A percentile compares a stretch with the other conserved stretches of the same genome.
Evolutionary conservation across 2,888 invertebrate species (phyloP).

Genomic region (Terebella lapidaria): DNA sequence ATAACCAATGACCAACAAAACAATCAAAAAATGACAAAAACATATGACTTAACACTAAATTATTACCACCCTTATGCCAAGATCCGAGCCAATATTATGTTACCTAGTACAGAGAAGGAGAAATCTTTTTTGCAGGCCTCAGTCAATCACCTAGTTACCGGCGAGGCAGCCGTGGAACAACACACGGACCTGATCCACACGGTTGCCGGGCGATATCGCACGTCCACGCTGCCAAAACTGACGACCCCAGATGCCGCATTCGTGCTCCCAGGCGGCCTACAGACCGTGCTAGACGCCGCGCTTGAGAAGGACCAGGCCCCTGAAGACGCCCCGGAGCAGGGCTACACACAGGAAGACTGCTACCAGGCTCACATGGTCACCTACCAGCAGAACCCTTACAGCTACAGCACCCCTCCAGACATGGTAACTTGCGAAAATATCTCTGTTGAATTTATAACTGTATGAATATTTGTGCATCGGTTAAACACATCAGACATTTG

Average conservation of each 20-base stretch:
- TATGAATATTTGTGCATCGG: no score
- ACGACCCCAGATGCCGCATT: slow-evolving; percentile 10
- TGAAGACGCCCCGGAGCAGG: not conserved
- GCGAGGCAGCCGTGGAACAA: not conserved
- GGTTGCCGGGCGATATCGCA: not conserved
- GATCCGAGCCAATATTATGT: no score
- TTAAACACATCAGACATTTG: no score
- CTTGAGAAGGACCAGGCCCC: not conserved
- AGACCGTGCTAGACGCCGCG: not conserved
- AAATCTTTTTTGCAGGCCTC: not conserved
- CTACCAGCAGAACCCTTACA: slow-evolving; percentile 15
- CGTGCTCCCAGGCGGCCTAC: slow-evolving; percentile 30
- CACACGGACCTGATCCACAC: not conserved
- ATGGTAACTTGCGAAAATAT: not conserved
- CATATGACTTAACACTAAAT: no score
- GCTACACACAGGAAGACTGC: slow-evolving; percentile 9
- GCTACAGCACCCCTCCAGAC: not conserved
- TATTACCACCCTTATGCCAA: no score
- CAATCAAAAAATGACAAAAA: no score
- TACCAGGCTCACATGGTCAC: slow-evolving; percentile 17
- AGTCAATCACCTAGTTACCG: not conserved
- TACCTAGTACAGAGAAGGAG: no score
- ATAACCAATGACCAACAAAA: no score
- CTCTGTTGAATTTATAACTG: no score
- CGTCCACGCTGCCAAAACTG: not conserved